A percentile compares a stretch with the other conserved stretches of the same genome.
Evolutionary conservation across 2,888 invertebrate species (phyloP).

Genomic region (Deilephila elpenor): DNA sequence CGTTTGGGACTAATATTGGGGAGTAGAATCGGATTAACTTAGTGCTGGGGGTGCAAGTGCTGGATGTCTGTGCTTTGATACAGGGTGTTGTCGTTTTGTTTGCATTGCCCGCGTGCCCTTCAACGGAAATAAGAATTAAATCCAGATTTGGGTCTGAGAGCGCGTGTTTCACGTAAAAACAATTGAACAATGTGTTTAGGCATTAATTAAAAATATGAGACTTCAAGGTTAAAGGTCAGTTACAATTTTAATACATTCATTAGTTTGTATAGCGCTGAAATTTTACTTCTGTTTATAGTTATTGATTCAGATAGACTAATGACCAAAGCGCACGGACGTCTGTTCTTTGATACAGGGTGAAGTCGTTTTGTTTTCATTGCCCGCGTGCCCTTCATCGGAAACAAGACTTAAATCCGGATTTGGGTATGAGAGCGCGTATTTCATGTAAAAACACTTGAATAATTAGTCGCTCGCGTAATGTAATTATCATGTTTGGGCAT

Average conservation of each 20-base stretch:
- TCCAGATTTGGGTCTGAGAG: conserved; percentile 27
- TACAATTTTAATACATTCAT: too few relatives aligned
- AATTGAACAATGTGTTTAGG: neutral
- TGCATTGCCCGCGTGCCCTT: conserved; percentile 38
- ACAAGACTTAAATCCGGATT: conserved; percentile 37
- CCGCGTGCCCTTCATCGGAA: conserved; percentile 42
- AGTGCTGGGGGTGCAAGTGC: conserved; percentile 28
- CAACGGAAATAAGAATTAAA: conserved; percentile 40
- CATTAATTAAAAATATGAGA: too few relatives aligned
- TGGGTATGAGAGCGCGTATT: neutral
- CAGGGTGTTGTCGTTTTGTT: conserved; percentile 45
- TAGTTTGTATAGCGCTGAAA: too few relatives aligned
- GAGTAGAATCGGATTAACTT: conserved; percentile 61
- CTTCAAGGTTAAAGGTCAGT: too few relatives aligned
- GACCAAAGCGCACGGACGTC: conserved; percentile 23
- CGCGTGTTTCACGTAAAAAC: too few relatives aligned
- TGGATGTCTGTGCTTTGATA: conserved; percentile 30
- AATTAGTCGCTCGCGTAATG: neutral
- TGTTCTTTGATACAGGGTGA: conserved; percentile 35
- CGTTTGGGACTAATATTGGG: conserved; percentile 52
- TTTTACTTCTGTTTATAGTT: too few relatives aligned
- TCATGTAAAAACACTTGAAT: neutral
- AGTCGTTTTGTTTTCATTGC: conserved; percentile 43
- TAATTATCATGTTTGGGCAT: neutral
- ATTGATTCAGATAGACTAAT: too few relatives aligned